Base-by-base conservation (phyloP, 1,140 invertebrate genomes). In the Cataglyphis hispanica region DNA sequence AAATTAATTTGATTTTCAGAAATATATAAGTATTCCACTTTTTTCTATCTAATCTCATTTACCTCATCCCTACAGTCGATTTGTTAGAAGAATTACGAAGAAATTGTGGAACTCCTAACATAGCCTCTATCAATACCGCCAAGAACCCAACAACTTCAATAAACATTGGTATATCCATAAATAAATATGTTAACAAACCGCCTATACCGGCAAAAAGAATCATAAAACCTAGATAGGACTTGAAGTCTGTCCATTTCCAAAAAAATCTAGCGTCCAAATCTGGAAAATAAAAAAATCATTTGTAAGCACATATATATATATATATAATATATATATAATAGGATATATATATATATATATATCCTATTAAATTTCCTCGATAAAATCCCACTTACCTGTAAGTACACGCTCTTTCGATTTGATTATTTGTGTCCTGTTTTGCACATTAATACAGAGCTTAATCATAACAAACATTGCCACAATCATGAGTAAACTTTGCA, bases 171-270 rank as follows among this genome's bases (percentile, higher is more conserved):
- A 97, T 96, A 89, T 98, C 97, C 76, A 98, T 96, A 92, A 99
- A 96, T 58, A 99, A 92, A 95, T 98, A 99, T 93, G 98, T 99
- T 40, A 99, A 92, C 25, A 98, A 93, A 53, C 98, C 98, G 31
- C 98, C 97, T 7, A 98, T 93, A 22, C 97, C 96, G 74, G 98
- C 97, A 94, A 99, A 99, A 1, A 98, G 96, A 66, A 98, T 94
- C 95, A 99, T 97, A 93, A 98, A 99, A 92, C 99, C 98, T 85
- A 99, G 91, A 92, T 99, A 99, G 63, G 98, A 99, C 93, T 98
- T 97, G 93, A 99, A 99, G 95, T 99, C 99, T 83, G 98, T 99
- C 99, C 99, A 99, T 93, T 98, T 97, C 99, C 99, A 99, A 96
- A 99, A 99, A 95, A 98, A 98, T 92, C 97, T 97, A 91, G 96